These are phyloP conservation scores for Euglossa dilemma DNA, from an alignment of 1,140 invertebrate species.

Conservation along the genomic window DNA sequence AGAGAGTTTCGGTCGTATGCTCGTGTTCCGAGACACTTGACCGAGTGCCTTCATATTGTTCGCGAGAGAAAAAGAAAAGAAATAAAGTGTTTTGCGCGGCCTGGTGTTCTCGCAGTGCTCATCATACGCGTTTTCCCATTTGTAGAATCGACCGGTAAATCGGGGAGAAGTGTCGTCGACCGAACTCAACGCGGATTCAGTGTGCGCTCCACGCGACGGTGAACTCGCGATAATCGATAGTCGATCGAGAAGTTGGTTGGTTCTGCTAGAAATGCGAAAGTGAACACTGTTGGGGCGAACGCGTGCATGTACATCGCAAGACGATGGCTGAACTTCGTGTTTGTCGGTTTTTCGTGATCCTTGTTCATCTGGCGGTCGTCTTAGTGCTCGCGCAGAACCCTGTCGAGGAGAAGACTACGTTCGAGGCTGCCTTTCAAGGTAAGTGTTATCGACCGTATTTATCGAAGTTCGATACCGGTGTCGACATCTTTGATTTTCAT, in stretches of 20 bases:
- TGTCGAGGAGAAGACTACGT: constrained; percentile 80
- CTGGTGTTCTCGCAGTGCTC: constrained; percentile 18
- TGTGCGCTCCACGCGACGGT: constrained; percentile 27
- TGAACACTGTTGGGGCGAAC: constrained; percentile 47
- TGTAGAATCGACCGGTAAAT: not conserved
- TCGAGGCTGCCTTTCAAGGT: constrained; percentile 85
- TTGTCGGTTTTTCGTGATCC: constrained; percentile 73
- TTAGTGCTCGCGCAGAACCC: constrained; percentile 73
- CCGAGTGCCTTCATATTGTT: constrained; percentile 21
- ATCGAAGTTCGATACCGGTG: not conserved
- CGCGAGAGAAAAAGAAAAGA: not conserved
- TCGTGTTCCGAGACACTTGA: constrained; percentile 16
- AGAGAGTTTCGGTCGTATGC: not conserved
- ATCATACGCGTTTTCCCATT: not conserved
- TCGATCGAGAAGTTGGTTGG: constrained; percentile 21
- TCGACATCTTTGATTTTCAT: not conserved
- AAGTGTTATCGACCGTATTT: constrained; percentile 44
- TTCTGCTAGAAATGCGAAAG: constrained; percentile 55
- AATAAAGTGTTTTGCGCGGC: constrained; percentile 7
- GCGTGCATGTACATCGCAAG: constrained; percentile 65
- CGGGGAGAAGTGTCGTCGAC: constrained; percentile 20
- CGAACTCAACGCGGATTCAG: not conserved
- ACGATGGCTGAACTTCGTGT: constrained; percentile 68
- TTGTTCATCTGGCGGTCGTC: constrained; percentile 68
- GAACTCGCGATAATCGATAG: constrained; percentile 21